A percentile compares a stretch with the other conserved stretches of the same genome.
Conservation (phyloP, 1,140 invertebrate genomes). For the Hypsibius dujardini region DNA sequence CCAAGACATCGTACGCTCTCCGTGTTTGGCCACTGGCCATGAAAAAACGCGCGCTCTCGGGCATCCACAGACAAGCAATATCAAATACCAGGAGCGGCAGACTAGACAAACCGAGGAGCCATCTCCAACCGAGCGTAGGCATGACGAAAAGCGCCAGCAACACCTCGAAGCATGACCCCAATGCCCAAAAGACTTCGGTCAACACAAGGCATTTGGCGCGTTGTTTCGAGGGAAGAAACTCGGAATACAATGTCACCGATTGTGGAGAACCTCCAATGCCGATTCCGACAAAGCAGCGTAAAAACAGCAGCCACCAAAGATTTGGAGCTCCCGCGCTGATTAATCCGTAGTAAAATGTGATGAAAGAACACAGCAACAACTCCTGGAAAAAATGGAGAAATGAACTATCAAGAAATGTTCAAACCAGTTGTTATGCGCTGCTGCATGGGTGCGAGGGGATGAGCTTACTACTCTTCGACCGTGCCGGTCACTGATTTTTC, state of each 20-base stretch:
- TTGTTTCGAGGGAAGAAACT: constrained; percentile 79
- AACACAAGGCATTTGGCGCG: constrained; percentile 81
- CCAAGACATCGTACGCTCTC: constrained; percentile 61
- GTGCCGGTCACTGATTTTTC: constrained; percentile 78
- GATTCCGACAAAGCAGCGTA: constrained; percentile 79
- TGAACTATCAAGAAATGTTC: too few relatives aligned
- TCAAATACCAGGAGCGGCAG: constrained; percentile 63
- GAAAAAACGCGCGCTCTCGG: constrained; percentile 74
- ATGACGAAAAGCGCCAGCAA: constrained; percentile 72
- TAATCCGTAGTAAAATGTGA: constrained; percentile 76
- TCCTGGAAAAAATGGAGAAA: too few relatives aligned
- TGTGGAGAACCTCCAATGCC: constrained; percentile 88
- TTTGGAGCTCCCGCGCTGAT: constrained; percentile 74
- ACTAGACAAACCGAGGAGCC: constrained; percentile 68
- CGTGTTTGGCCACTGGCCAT: constrained; percentile 65
- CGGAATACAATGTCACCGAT: constrained; percentile 90
- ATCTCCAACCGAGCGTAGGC: constrained; percentile 75
- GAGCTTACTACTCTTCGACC: constrained; percentile 65
- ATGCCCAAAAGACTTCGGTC: constrained; percentile 86
- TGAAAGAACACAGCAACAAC: constrained; percentile 61
- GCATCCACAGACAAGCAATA: constrained; percentile 56
- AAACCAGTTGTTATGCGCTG: too few relatives aligned
- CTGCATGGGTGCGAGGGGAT: too few relatives aligned
- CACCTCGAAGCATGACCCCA: constrained; percentile 79
- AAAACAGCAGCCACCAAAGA: constrained; percentile 70